A percentile compares a stretch with the other conserved stretches of the same genome.
phyloP scores from a whole-genome alignment of 2,797 vertebrate genomes.

The Tragopan temminckii region DNA sequence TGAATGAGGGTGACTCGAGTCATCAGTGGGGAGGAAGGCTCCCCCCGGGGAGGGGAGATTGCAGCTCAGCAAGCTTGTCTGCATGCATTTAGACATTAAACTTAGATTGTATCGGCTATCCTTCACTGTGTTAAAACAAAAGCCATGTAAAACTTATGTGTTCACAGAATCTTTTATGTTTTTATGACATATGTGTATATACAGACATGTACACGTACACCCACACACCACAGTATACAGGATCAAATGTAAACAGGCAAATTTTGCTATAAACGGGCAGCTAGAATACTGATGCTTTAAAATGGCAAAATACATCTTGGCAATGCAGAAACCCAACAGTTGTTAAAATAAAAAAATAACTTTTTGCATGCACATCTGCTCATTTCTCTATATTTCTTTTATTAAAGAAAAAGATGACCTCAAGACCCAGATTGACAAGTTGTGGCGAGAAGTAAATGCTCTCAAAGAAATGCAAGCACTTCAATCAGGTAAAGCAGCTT shows the following conservation, averaged over 20 bases:
- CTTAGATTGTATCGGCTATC: neutral
- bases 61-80: neutral
- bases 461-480: slow-evolving; percentile 97
- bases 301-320: neutral
- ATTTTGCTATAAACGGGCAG: neutral
- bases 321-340: neutral
- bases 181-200: neutral
- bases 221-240: neutral
- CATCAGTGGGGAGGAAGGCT: neutral
- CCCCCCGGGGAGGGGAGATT: neutral
- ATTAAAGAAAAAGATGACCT: slow-evolving; percentile 87
- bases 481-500: slow-evolving; percentile 90
- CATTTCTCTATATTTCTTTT: neutral
- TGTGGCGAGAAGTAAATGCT: slow-evolving; percentile 96
- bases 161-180: neutral
- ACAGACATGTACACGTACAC: neutral
- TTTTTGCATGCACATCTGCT: neutral
- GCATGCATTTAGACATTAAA: neutral
- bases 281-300: neutral
- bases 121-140: neutral
- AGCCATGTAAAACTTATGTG: neutral
- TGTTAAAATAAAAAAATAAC: neutral
- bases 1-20: neutral
- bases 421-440: slow-evolving; percentile 90
- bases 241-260: neutral